Base-by-base conservation (phyloP, 1,140 invertebrate genomes). In the Parasteatoda tepidariorum region DNA sequence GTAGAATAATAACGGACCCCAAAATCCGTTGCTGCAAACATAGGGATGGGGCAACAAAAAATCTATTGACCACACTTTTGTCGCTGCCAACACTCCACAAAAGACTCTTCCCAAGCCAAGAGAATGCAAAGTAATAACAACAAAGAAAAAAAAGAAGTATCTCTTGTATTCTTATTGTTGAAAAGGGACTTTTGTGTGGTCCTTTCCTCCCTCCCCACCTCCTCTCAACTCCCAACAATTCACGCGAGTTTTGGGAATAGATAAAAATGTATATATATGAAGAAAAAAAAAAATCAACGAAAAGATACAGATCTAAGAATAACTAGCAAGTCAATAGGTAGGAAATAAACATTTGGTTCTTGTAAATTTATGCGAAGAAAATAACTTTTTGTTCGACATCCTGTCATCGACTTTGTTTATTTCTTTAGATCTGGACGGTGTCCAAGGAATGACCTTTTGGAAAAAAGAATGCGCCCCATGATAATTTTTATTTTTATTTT, bases 321-420 rank as follows among this genome's bases (percentile, higher is more conserved):
- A 71, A 82, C 66, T 82, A 67, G 66, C 78, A 54, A 82, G 78
- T 82, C 66, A 82, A 82, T 82, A 82, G 78, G 78, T 82, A 82
- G 55, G 33, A 48, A 70, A 82, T 82, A 82, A 82, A 70, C 78
- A 82, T 82, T 82, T 64, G 78, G 55, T 68, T 67, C 66, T 71
- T 59, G 78, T 70, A 82, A 82, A 82, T 82, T 70, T 71, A 82
- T 70, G 78, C 78, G 78, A 71, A 71, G 78, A 48, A 33, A 68
- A 82, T 82, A 82, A 71, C 54, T 82, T 71, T 48, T 79, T 79
- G 76, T 79, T 79, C 76, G 76, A 55, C 76, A 24, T 57, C 41
- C 64, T 79, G 64, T 79, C 62, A 41, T 68, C 38, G 78, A 24
- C 38, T 82, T 82, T 82, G 66, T 34, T 82, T 70, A 82, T 71